Conservation (phyloP, 2,797 vertebrate genomes). For the Xiphophorus birchmanni region DNA sequence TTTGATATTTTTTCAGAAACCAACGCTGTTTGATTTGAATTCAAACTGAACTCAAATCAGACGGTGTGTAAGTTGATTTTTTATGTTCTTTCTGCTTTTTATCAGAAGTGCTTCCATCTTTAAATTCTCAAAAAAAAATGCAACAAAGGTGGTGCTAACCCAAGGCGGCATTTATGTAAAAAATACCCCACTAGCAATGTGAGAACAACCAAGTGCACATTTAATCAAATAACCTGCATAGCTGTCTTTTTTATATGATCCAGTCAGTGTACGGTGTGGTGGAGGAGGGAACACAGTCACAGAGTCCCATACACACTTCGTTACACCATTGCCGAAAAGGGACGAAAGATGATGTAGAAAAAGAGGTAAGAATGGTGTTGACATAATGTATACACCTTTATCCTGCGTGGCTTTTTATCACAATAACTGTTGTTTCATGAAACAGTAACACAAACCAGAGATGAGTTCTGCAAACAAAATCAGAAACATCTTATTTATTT, state of each 20-base stretch:
- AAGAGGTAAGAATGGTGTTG: slow-evolving; percentile 82
- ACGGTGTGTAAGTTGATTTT: not conserved
- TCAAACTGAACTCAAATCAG: not conserved
- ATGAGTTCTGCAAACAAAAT: not conserved
- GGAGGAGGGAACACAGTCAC: slow-evolving; percentile 89
- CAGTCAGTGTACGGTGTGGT: slow-evolving; percentile 95
- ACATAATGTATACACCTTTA: not conserved
- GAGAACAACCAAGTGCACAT: not conserved
- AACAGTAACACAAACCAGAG: slow-evolving; percentile 1
- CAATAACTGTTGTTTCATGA: slow-evolving; percentile 9
- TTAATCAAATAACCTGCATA: not conserved
- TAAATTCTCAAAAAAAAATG: not conserved
- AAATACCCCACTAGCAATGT: not conserved
- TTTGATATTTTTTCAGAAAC: not conserved
- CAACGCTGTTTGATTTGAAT: not conserved
- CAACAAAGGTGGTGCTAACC: not conserved
- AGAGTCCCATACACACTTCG: slow-evolving; percentile 90
- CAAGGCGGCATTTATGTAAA: not conserved
- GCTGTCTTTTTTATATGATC: not conserved
- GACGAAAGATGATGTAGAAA: slow-evolving; percentile 93
- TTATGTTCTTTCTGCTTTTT: not conserved
- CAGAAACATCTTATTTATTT: slow-evolving; percentile 11
- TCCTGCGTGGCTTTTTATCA: not conserved
- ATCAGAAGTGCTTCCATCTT: not conserved
- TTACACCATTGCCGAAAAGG: slow-evolving; percentile 88